Percentiles rank a stretch among this genome's conserved stretches.
These are phyloP conservation scores for Drosophila insularis DNA, from an alignment of 1,140 invertebrate genomes.

Conservation along the genomic window DNA sequence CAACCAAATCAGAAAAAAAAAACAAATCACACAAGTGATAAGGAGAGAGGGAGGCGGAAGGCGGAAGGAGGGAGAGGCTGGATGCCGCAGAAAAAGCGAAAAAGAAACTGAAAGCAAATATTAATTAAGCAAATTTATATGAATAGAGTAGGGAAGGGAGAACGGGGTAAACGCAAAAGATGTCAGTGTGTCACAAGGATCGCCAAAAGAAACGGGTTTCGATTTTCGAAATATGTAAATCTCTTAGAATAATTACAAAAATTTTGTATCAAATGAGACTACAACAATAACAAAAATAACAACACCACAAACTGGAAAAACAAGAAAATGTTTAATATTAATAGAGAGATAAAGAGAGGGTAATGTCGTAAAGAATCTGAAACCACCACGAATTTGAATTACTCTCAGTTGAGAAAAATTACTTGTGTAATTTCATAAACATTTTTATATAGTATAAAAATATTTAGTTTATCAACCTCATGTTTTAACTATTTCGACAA, in stretches of 20 bases:
- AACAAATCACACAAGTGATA: neutral
- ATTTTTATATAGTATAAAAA: too few species aligned
- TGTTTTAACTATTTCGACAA: too few species aligned
- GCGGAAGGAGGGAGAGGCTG: neutral
- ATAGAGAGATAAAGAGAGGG: neutral
- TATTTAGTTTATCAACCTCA: too few species aligned
- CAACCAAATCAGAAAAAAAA: conserved; percentile 7
- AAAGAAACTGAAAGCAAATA: conserved; percentile 67
- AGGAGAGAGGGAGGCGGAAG: neutral
- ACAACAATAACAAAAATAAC: neutral
- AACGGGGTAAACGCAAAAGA: conserved; percentile 51
- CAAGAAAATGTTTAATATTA: conserved; percentile 23
- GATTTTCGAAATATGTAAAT: conserved; percentile 44
- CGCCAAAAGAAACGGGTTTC: conserved; percentile 60
- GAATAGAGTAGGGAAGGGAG: neutral
- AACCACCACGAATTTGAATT: neutral
- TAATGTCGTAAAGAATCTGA: neutral
- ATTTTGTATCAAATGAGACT: conserved; percentile 12
- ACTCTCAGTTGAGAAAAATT: neutral
- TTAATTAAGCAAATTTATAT: conserved; percentile 67
- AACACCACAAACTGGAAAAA: conserved; percentile 41
- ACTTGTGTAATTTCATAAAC: too few species aligned
- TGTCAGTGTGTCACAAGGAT: conserved; percentile 79
- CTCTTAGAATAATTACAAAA: conserved; percentile 67
- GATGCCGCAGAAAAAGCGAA: conserved; percentile 11